Evolutionary conservation across 2,888 invertebrate species (phyloP), one percentile per base, ranked within the genome.

Genomic region (Villa cingulata): DNA sequence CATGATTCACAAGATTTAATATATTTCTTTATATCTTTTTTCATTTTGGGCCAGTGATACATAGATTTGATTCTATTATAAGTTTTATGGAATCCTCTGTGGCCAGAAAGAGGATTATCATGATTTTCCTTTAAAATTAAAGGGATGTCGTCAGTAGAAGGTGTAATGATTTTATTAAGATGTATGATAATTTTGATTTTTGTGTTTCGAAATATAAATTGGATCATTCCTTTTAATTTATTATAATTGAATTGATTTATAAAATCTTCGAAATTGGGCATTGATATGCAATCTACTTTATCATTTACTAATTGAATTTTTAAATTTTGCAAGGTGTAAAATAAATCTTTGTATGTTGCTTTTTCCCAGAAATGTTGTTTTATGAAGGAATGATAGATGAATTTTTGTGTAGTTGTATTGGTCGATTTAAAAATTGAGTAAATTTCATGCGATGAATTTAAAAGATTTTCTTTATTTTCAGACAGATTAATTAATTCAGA

Each of bases 1-100:
- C 62, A 63, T n/a, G 53, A 48, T 40, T 55, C 49, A 49, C 61
- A 62, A 15, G 32, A 49, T 52, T 58, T 57, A 34, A 64, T 56
- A 18, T 42, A 42, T 27, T 16, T n/a, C 18, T 18, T 42, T 4
- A 42, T 32, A 12, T 42, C 17, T 15, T 32, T 32, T 29, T 42
- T 42, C 42, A 42, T 42, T 6, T 32, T 42, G 3, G 16, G 32
- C 32, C 42, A 42, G 18, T 18, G 3, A 14, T 42, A 34, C 4
- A 6, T 18, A 15, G 12, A 34, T 17, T 17, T 27, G 3, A 42
- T 42, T 17, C 42, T 23, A 16, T 34, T 29, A 34, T 42, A 42
- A 5, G 42, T 42, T 42, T 18, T 42, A 29, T 42, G 42, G 34
- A 42, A 42, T 12, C 42, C 42, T 4, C 3, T 14, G 15, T 36